Base-by-base conservation (phyloP, 2,888 invertebrate species). In the Phytoseiulus persimilis region DNA sequence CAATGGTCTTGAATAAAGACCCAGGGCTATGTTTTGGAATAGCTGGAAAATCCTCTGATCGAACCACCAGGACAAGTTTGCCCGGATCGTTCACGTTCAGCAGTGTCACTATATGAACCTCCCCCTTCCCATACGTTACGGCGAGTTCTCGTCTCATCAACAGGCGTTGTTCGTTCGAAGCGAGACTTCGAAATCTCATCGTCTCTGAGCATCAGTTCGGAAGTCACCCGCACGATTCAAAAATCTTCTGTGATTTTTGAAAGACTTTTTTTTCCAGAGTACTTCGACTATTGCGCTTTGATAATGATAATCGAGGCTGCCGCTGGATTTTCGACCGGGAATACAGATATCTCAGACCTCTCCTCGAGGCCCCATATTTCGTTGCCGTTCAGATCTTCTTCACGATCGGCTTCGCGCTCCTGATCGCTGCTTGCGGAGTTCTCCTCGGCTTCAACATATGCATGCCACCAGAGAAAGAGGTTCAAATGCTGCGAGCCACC, bases 291-390 rank as follows among this genome's bases (percentile, higher is more conserved):
- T 45, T 87, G 32, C 87, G 87, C 11, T 87, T 87, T 39, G 97
- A 98, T 92, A 95, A 95, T 6, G 94, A 94, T 90, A 97, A 97
- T 92, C 94, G 94, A 31, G 97, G 96, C 0, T 98, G 98, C 92
- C 97, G 97, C 96, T 98, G 98, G 97, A 96, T 98, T 90, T 97
- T 98, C 92, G 97, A 98, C 93, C 98, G 97, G 93, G 98, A 98
- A 93, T 98, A 97, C 93, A 97, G 97, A 92, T 97, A 97, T 90
- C 96, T 98, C 91, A 95, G 96, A 92, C 96, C 97, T 91, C 95
- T 97, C 92, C 93, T 98, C 3, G 93, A 97, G 91, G 97, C 97
- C 90, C 95, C 95, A 28, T 98, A 98, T 93, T 97, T 98, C 95
- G 95, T 98, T 92, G 95, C 96, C 2, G 97, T 98, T 0, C 98